Conservation (phyloP, 1,140 invertebrate genomes). For the Drosophila guanche region DNA sequence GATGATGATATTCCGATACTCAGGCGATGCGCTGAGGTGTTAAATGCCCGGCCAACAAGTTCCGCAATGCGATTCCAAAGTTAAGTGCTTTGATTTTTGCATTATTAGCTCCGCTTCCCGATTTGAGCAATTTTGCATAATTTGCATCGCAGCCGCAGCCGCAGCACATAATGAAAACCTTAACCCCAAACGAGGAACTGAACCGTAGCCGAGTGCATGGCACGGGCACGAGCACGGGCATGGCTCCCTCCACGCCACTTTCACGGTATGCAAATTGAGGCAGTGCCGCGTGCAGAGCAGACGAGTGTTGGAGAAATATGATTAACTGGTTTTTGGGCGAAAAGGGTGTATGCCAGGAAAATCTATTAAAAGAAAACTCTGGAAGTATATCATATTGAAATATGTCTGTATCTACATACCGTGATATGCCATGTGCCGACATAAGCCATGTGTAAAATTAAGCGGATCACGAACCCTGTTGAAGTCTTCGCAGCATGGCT, state of each 20-base stretch:
- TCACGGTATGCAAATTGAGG: slow-evolving; percentile 77
- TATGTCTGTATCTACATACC: too few relatives aligned
- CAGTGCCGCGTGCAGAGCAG: slow-evolving; percentile 56
- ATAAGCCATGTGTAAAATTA: slow-evolving; percentile 22
- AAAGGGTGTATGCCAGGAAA: background rate
- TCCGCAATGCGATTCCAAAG: slow-evolving; percentile 67
- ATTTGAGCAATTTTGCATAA: slow-evolving; percentile 77
- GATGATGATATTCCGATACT: slow-evolving; percentile 37
- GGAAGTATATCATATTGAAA: too few relatives aligned
- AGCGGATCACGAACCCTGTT: slow-evolving; percentile 32
- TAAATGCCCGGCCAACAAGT: slow-evolving; percentile 61
- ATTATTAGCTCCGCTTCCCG: slow-evolving; percentile 79
- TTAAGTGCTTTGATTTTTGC: slow-evolving; percentile 61
- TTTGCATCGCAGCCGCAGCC: slow-evolving; percentile 35
- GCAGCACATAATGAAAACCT: slow-evolving; percentile 72
- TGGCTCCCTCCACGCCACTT: slow-evolving; percentile 56
- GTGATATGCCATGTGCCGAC: slow-evolving; percentile 13
- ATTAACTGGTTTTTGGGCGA: slow-evolving; percentile 21
- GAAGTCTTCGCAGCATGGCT: slow-evolving; percentile 34
- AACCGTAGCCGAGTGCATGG: slow-evolving; percentile 55
- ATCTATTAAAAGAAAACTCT: too few relatives aligned
- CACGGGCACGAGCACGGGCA: background rate
- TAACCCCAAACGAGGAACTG: slow-evolving; percentile 76
- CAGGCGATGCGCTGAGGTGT: slow-evolving; percentile 64
- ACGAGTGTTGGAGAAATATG: slow-evolving; percentile 60